phyloP scores from a whole-genome alignment of 2,888 invertebrate species.

The Hetaerina titia region DNA sequence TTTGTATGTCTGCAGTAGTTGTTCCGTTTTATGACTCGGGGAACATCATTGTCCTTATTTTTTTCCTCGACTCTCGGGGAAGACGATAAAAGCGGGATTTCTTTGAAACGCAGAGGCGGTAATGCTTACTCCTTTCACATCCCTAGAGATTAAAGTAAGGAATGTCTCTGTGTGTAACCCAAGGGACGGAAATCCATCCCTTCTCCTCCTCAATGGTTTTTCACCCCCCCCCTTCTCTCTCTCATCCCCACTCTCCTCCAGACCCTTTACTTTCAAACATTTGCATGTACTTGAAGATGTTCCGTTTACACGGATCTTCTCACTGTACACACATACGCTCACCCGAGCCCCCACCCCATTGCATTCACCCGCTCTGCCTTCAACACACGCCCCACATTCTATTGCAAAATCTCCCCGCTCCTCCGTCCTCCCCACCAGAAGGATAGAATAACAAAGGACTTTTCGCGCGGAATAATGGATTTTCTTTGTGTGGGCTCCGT shows the following conservation, averaged over 20 bases:
- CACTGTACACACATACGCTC: neutral
- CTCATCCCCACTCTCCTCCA: neutral
- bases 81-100: neutral
- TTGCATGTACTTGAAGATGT: neutral
- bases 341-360: neutral
- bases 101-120: neutral
- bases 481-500: slow-evolving; percentile 11
- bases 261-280: neutral
- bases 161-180: neutral
- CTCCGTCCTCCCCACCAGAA: neutral
- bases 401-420: neutral
- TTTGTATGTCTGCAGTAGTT: neutral
- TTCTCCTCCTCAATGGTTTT: neutral
- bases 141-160: neutral
- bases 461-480: slow-evolving; percentile 20
- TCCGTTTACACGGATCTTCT: neutral
- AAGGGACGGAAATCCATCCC: neutral
- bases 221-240: neutral
- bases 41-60: neutral
- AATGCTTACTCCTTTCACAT: neutral
- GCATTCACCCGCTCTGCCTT: neutral
- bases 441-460: slow-evolving; percentile 11
- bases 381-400: neutral
- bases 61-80: neutral
- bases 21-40: neutral